Percentiles rank a stretch among this genome's conserved stretches.
Conservation (phyloP, 2,888 invertebrate species). For the Galeopsomyia nigrocyanea region DNA sequence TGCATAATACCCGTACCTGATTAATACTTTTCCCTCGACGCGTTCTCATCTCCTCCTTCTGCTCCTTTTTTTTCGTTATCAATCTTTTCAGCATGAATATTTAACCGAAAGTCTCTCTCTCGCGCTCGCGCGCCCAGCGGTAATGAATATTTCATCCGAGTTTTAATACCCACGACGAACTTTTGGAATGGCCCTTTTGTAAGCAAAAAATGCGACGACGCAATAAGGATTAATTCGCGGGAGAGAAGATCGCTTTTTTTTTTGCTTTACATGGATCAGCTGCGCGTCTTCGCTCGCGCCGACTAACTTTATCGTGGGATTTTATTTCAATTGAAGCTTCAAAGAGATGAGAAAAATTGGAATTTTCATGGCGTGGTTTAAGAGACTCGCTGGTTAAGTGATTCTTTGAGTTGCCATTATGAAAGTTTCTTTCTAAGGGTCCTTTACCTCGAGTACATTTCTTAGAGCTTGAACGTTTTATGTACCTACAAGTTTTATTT, state of each 20-base stretch:
- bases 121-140: not conserved
- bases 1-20: constrained; percentile 36
- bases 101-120: constrained; percentile 18
- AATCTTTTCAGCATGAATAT: constrained; percentile 47
- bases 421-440: too few relatives aligned
- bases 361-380: not conserved
- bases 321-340: constrained; percentile 42
- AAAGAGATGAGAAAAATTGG: not conserved
- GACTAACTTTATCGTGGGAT: constrained; percentile 42
- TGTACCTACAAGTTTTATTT: too few relatives aligned
- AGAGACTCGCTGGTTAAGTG: too few relatives aligned
- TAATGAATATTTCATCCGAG: constrained; percentile 47
- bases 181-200: constrained; percentile 45
- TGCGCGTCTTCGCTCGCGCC: not conserved
- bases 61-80: constrained; percentile 37
- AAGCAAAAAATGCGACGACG: constrained; percentile 41
- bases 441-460: too few relatives aligned
- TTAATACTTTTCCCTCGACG: constrained; percentile 37
- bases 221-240: constrained; percentile 40
- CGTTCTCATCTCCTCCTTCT: not conserved
- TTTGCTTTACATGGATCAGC: constrained; percentile 17
- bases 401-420: too few relatives aligned
- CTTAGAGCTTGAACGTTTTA: too few relatives aligned
- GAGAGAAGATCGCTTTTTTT: constrained; percentile 19
- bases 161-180: constrained; percentile 43